These are phyloP conservation scores for Neuroscelio doddi DNA, from an alignment of 2,888 invertebrate genomes.

Conservation along the genomic window DNA sequence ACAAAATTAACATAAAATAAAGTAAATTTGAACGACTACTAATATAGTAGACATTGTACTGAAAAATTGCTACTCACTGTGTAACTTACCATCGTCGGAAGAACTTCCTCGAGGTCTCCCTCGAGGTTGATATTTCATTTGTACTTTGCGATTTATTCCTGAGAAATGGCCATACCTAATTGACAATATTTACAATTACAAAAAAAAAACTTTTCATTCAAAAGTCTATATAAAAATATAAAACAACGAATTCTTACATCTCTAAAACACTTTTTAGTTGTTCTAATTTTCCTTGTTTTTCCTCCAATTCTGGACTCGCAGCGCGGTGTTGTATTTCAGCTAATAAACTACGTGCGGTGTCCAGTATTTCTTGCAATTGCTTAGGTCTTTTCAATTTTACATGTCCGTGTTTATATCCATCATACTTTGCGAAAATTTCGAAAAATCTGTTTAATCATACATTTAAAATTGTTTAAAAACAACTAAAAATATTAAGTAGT, in stretches of 20 bases:
- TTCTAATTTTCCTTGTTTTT: constrained; percentile 96
- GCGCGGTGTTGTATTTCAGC: constrained; percentile 91
- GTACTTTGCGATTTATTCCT: constrained; percentile 99
- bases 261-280: constrained; percentile 99
- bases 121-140: constrained; percentile 98
- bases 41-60: no score
- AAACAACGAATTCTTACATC: constrained; percentile 81
- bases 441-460: constrained; percentile 83
- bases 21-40: no score
- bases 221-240: neutral
- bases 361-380: constrained; percentile 97
- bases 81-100: constrained; percentile 91
- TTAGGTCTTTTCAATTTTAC: constrained; percentile 98
- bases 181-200: constrained; percentile 28
- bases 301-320: constrained; percentile 94
- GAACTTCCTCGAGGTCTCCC: constrained; percentile 93
- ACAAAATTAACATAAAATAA: no score
- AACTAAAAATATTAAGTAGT: constrained; percentile 1
- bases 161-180: constrained; percentile 98
- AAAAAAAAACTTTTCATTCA: neutral
- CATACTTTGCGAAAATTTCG: constrained; percentile 98
- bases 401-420: constrained; percentile 95
- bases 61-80: constrained; percentile 57
- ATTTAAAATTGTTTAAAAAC: neutral
- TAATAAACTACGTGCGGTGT: constrained; percentile 93